A percentile compares a stretch with the other conserved stretches of the same genome.
Evolutionary conservation across 1,140 invertebrate species (phyloP).

Genomic region (Acromyrmex charruanus): DNA sequence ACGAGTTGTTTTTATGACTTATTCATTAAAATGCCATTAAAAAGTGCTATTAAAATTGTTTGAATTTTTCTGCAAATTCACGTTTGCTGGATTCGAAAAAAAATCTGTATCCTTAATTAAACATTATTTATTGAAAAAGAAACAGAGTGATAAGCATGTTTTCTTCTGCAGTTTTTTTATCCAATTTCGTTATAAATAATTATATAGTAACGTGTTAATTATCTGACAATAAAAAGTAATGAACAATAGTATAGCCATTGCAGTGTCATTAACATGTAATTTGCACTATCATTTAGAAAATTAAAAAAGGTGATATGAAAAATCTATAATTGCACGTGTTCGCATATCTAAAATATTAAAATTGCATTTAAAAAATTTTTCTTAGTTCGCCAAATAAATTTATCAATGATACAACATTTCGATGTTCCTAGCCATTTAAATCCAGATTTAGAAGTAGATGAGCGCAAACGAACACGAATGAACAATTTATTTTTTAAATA

Average conservation of each 20-base stretch:
- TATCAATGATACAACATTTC: slow-evolving; percentile 4
- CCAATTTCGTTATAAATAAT: slow-evolving; percentile 28
- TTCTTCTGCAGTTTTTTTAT: not conserved
- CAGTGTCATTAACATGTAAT: not conserved
- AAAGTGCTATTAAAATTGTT: not conserved
- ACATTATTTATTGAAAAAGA: not conserved
- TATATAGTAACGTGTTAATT: not conserved
- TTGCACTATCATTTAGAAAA: not conserved
- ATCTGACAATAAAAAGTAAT: not conserved
- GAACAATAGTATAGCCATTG: not conserved
- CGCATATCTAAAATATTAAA: not conserved
- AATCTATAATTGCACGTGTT: not conserved
- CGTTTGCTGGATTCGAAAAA: not conserved
- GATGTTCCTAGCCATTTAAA: too few species aligned
- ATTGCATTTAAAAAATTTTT: not conserved
- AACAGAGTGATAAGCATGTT: not conserved
- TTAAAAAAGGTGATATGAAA: not conserved
- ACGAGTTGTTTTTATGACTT: not conserved
- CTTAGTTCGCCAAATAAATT: not conserved
- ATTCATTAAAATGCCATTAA: not conserved
- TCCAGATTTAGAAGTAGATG: not conserved
- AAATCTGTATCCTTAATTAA: slow-evolving; percentile 2
- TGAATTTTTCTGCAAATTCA: slow-evolving; percentile 19
- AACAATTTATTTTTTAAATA: not conserved
- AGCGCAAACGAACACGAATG: not conserved